Evolutionary conservation across 2,797 vertebrate genomes (phyloP), one percentile per base, ranked within the genome.

Genomic region (Cirrhinus mrigala): DNA sequence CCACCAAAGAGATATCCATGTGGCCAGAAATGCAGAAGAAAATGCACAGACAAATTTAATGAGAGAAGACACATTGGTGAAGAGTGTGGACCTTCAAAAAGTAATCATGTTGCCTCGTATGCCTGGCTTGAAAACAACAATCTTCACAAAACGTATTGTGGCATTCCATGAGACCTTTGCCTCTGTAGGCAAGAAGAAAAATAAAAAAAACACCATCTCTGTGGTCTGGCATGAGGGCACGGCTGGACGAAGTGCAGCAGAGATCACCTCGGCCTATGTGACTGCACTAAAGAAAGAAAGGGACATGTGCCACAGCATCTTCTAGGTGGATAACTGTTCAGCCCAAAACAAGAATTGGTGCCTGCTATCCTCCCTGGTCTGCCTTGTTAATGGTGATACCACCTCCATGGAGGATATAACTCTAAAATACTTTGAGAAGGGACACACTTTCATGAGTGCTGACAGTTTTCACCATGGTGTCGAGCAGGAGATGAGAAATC

Each of bases 401-500:
- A 33, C 33, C 33, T 68, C 64, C 33, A 27, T 37, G 29, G 66
- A 68, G 66, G 66, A 68, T 29, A 68, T 68, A 29, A 68, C 56
- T 11, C 10, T 24, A 60, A 60, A 24, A 22, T 68, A 37, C 37
- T 68, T 68, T 68, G 29, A 68, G 66, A 68, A 16, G 33, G 29
- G 66, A 69, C 66, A 69, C 29, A 40, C 33, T 33, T 69, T 69
- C 66, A 37, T 69, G 66, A 69, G 33, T 7, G 66, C 66, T 22
- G 66, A 69, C 66, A 69, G 66, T 69, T 69, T 69, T 16, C 66
- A 69, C 29, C 66, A 69, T 37, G 33, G 33, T 33, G 33, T 33
- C 2, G 33, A 33, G 33, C 33, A 33, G 2, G 33, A 33, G 33
- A 33, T 33, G 33, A 33, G 33, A 33, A 33, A 33, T 33, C 33